phyloP scores from a whole-genome alignment of 2,797 vertebrate species.

The Peromyscus attwateri region DNA sequence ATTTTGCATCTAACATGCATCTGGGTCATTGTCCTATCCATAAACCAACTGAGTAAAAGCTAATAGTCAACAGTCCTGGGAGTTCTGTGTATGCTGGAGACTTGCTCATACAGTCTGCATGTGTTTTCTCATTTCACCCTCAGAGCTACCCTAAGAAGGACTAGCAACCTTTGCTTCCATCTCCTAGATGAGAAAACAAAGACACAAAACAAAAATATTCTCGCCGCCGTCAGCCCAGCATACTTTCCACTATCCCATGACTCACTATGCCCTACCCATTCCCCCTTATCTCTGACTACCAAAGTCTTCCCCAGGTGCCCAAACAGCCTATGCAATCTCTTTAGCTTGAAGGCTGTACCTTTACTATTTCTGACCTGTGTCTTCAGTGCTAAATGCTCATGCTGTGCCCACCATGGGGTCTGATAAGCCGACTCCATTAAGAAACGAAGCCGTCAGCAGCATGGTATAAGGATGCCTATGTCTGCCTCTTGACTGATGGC shows the following conservation, averaged over 20 bases:
- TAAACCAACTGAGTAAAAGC: neutral
- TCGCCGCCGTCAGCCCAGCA: neutral
- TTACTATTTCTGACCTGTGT: neutral
- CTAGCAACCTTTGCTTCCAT: neutral
- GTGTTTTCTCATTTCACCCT: constrained; percentile 15
- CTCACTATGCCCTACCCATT: neutral
- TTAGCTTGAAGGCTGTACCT: neutral
- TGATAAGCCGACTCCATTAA: constrained; percentile 51
- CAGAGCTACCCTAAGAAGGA: neutral
- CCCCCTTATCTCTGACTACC: neutral
- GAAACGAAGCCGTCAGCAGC: constrained; percentile 7
- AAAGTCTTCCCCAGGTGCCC: neutral
- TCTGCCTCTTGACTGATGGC: constrained; percentile 67
- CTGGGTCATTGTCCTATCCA: neutral
- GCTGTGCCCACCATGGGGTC: neutral
- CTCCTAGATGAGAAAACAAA: constrained; percentile 49
- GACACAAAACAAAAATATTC: neutral
- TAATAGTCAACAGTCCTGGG: neutral
- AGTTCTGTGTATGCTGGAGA: neutral
- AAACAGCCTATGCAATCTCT: neutral
- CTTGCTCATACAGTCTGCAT: neutral
- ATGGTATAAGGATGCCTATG: neutral
- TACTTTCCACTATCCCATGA: neutral
- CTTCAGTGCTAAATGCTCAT: constrained; percentile 46
- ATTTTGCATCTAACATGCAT: neutral